Evolutionary conservation across 1,140 invertebrate species (phyloP), one percentile per base, ranked within the genome.

Genomic region (Zelostemma sp.): DNA sequence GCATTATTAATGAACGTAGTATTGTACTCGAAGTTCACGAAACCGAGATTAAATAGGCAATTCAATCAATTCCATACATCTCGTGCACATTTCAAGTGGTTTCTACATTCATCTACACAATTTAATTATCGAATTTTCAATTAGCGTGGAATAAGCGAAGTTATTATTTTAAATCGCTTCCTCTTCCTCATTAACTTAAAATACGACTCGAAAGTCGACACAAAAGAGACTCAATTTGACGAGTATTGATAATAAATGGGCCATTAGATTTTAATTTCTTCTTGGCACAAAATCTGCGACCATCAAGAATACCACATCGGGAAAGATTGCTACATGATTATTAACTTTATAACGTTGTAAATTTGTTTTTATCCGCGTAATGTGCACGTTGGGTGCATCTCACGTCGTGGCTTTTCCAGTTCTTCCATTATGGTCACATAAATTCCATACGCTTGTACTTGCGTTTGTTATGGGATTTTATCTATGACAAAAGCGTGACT

Each of bases 191-290:
- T 53, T 21, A 41, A 65, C 58, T 54, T 57, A 46, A 43, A 14
- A 17, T 4, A 43, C 16, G 40, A 43, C 40, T 43, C 11, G 40
- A 43, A 43, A 43, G 40, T 45, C 15, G 41, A 15, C 35, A 12
- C 45, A 18, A 15, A 43, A 43, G 40, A 21, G 14, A 15, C 17
- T 46, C 47, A 16, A 41, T 38, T 54, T 49, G 60, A 56, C 46
- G 45, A 47, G n/a, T 57, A 15, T 40, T 54, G 40, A 55, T 40
- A 47, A 33, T 56, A 25, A 54, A 33, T 55, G 19, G 11, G 50
- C 16, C 17, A 56, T 60, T 66, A 49, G 14, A 14, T 49, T 50
- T 17, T 56, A 67, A 67, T 60, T 67, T 21, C 40, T 59, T 46
- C 31, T 48, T 15, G 50, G 55, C 33, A 53, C 43, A 49, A 58